Conservation (phyloP, 1,140 invertebrate species). For the Drosophila kohkoa region DNA sequence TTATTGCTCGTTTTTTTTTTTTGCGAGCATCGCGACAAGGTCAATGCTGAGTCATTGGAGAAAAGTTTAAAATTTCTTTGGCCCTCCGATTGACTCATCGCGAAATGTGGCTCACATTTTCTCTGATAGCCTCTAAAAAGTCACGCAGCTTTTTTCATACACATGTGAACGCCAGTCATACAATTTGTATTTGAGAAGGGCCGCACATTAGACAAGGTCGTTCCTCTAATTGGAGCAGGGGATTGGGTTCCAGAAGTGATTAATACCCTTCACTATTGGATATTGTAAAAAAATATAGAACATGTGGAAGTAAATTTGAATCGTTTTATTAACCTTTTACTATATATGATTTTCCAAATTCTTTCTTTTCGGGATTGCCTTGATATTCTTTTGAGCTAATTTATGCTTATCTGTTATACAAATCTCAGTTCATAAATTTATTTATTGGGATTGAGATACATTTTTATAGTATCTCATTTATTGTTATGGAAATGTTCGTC, state of each 20-base stretch:
- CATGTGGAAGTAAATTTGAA: not conserved
- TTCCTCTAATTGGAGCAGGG: not conserved
- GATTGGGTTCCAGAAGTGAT: not conserved
- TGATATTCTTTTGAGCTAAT: no score
- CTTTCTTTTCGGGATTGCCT: no score
- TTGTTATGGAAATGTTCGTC: no score
- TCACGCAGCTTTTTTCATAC: constrained; percentile 19
- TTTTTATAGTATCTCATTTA: no score
- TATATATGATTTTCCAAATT: no score
- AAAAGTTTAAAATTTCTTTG: constrained; percentile 44
- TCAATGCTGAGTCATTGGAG: constrained; percentile 36
- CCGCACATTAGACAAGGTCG: constrained; percentile 14
- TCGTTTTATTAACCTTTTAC: no score
- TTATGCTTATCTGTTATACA: no score
- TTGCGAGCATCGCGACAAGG: constrained; percentile 22
- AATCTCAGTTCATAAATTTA: no score
- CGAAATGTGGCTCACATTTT: not conserved
- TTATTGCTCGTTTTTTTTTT: constrained; percentile 13
- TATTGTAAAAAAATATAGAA: not conserved
- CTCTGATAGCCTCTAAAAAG: constrained; percentile 25
- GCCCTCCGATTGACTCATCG: constrained; percentile 28
- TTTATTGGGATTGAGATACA: no score
- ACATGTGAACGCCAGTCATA: not conserved
- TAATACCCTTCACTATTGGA: not conserved
- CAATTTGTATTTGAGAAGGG: constrained; percentile 5